phyloP scores from a whole-genome alignment of 2,888 invertebrate genomes.

The Parthenolecanium corni region DNA sequence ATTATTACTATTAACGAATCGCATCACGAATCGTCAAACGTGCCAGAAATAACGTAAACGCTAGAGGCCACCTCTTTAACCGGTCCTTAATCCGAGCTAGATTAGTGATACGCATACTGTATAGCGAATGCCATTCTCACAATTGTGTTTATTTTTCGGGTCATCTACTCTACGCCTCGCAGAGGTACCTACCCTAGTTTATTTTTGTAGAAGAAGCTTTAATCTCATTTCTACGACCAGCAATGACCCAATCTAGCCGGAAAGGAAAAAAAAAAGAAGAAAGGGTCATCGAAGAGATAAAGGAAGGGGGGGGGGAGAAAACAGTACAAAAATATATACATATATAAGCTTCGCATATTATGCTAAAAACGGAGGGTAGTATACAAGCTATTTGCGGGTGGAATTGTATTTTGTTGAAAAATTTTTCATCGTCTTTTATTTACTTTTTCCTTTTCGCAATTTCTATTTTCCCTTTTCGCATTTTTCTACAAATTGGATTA shows the following conservation, averaged over 20 bases:
- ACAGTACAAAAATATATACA: not conserved
- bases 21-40: not conserved
- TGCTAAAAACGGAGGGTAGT: not conserved
- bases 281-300: too few species aligned
- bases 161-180: not conserved
- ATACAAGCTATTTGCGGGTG: not conserved
- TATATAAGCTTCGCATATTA: not conserved
- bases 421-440: not conserved
- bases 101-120: too few species aligned
- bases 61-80: not conserved
- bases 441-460: not conserved
- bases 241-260: not conserved
- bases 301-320: not conserved
- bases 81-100: not conserved
- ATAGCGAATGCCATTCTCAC: not conserved
- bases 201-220: not conserved
- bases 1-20: not conserved
- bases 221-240: not conserved
- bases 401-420: not conserved
- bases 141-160: conserved; percentile 3
- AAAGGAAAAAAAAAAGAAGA: too few species aligned
- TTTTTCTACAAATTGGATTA: not conserved
- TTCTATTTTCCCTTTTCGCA: not conserved
- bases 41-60: not conserved
- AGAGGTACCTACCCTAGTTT: not conserved